A percentile compares a stretch with the other conserved stretches of the same genome.
Evolutionary conservation across 1,140 invertebrate species (phyloP).

Genomic region (Leptestheria dahalacensis): DNA sequence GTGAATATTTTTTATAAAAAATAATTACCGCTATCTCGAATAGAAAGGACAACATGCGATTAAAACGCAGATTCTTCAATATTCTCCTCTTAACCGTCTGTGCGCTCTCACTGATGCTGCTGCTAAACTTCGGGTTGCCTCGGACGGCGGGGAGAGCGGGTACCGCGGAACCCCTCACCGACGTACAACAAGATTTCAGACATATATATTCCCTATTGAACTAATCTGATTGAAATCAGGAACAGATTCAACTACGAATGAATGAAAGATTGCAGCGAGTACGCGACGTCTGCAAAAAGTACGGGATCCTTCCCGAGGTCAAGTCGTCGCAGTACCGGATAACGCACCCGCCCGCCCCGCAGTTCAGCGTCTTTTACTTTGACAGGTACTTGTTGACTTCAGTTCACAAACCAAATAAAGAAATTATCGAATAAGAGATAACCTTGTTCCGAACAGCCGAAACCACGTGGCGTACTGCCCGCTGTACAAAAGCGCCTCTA

Average conservation of each 20-base stretch:
- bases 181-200: no score
- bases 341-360: conserved; percentile 35
- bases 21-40: no score
- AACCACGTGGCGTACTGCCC: conserved; percentile 38
- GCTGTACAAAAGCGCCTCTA: conserved; percentile 37
- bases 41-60: no score
- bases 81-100: no score
- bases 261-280: conserved; percentile 24
- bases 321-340: conserved; percentile 17
- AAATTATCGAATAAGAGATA: conserved; percentile 6
- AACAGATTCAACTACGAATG: conserved; percentile 25
- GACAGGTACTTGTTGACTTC: conserved; percentile 27
- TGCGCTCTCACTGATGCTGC: no score
- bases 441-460: conserved; percentile 22
- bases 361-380: conserved; percentile 36
- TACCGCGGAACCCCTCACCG: no score
- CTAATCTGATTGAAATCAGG: no score
- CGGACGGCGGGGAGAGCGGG: no score
- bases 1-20: no score
- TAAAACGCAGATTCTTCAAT: no score
- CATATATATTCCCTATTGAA: no score
- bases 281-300: conserved; percentile 28
- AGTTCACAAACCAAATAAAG: neutral
- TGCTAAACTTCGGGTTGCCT: no score
- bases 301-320: conserved; percentile 19